Base-by-base conservation (phyloP, 2,888 invertebrate genomes). In the Myopa testacea region DNA sequence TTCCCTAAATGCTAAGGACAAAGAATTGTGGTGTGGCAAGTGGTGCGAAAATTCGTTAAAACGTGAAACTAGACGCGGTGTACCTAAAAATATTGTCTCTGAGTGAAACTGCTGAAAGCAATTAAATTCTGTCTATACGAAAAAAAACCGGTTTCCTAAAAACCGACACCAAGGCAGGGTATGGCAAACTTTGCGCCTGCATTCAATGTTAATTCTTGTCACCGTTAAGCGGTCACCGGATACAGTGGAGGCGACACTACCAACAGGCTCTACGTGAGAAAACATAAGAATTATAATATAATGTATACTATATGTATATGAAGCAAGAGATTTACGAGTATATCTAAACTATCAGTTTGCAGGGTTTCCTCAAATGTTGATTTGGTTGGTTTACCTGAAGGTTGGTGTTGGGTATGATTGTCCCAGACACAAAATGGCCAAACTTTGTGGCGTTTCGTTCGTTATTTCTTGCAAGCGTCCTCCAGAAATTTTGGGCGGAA, bases 101-200 rank as follows among this genome's bases (percentile, higher is more conserved):
- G 10, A 45, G 45, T 45, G 6, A 6, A 45, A 45, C 10, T 45
- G 7, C 10, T 6, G 45, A 6, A 45, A 45, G 45, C 45, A 45
- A 45, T 45, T 8, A 45, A 45, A 45, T 45, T 45, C 6, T 45
- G 2, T 45, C 45, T 6, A 8, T 45, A 10, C n/a, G n/a, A n/a
- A n/a, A 45, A 3, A 45, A 45, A 2, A 45, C 1, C 2, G 1
- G 45, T 45, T 93, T 95, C 95, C 94, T 95, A 92, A 93, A 94
- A 76, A 90, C 88, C 80, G 95, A 94, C 86, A 85, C 93, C 93
- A 83, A 93, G 92, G 89, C 95, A 95, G 85, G 94, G 90, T 83
- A 93, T 91, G 79, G 93, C 92, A 83, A 93, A 92, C 83, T 90
- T 91, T 82, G 90, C 88, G 7, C 81, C 85, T 78, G 84, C 84